Conservation (phyloP, 2,113 vertebrate genomes). For the Tenrec ecaudatus region DNA sequence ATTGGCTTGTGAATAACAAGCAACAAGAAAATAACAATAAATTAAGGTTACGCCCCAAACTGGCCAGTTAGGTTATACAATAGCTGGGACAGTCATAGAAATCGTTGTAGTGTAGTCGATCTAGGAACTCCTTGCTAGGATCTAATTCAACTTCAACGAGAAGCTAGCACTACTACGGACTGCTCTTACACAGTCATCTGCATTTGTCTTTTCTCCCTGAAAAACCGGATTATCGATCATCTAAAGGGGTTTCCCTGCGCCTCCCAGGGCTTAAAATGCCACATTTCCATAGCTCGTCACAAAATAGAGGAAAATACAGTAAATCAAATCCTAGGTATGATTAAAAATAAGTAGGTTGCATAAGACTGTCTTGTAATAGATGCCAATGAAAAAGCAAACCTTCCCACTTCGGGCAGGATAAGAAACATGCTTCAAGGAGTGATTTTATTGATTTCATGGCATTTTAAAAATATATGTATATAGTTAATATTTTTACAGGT, state of each 20-base stretch:
- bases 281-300: constrained; percentile 61
- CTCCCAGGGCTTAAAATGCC: constrained; percentile 47
- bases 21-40: constrained; percentile 45
- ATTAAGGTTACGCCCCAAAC: constrained; percentile 55
- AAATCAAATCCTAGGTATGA: constrained; percentile 70
- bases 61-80: constrained; percentile 57
- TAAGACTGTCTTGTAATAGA: constrained; percentile 61
- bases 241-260: constrained; percentile 25
- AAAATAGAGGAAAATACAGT: constrained; percentile 69
- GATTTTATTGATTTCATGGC: constrained; percentile 21
- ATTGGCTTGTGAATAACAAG: constrained; percentile 36
- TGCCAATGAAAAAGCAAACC: constrained; percentile 56
- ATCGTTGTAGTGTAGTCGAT: constrained; percentile 22
- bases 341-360: constrained; percentile 65
- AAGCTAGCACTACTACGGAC: not conserved
- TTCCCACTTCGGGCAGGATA: constrained; percentile 65
- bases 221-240: constrained; percentile 44
- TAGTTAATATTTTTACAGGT: constrained; percentile 34
- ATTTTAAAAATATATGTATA: not conserved
- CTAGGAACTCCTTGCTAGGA: not conserved
- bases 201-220: constrained; percentile 43
- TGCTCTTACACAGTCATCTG: constrained; percentile 14
- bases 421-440: constrained; percentile 38
- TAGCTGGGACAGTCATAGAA: constrained; percentile 24
- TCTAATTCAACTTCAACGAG: constrained; percentile 19